Percentiles rank a stretch among this genome's conserved stretches.
Evolutionary conservation across 2,113 vertebrate species (phyloP).

Genomic region (Nettapus auritus): DNA sequence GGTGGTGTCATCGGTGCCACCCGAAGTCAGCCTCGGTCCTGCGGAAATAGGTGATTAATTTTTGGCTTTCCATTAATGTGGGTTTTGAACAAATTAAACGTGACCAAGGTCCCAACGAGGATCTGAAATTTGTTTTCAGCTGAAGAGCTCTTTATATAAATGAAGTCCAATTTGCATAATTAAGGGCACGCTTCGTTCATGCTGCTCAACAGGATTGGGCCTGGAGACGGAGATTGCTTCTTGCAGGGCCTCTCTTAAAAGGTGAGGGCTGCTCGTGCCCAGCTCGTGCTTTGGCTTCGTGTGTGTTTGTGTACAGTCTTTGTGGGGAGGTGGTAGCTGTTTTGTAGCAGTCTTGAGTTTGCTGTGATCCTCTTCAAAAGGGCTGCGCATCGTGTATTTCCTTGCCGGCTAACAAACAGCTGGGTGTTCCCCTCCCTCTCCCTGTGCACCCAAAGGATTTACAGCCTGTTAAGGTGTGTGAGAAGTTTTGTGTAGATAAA

Average conservation of each 20-base stretch:
- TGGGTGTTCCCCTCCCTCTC: neutral
- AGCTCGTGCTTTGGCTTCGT: neutral
- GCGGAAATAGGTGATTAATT: conserved; percentile 21
- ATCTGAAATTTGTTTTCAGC: conserved; percentile 10
- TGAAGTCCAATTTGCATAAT: neutral
- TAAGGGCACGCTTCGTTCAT: accelerated
- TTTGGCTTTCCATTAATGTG: neutral
- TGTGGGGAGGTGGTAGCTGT: neutral
- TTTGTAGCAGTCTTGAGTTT: neutral
- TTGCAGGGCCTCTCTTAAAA: neutral
- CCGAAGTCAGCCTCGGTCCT: conserved; percentile 7
- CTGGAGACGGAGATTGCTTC: neutral
- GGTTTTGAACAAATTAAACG: conserved; percentile 36
- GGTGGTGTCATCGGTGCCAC: neutral
- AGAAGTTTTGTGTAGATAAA: neutral
- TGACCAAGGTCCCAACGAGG: neutral
- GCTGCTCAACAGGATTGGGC: neutral
- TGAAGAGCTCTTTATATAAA: neutral
- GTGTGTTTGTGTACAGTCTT: neutral
- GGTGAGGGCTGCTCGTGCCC: neutral
- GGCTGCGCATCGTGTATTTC: neutral
- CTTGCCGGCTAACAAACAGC: neutral
- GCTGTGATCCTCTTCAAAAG: neutral
- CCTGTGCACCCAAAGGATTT: neutral
- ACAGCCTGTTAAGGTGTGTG: neutral